A percentile compares a stretch with the other conserved stretches of the same genome.
These are phyloP conservation scores for Brachypterus glaber DNA, from an alignment of 2,888 invertebrate species.

Conservation along the genomic window DNA sequence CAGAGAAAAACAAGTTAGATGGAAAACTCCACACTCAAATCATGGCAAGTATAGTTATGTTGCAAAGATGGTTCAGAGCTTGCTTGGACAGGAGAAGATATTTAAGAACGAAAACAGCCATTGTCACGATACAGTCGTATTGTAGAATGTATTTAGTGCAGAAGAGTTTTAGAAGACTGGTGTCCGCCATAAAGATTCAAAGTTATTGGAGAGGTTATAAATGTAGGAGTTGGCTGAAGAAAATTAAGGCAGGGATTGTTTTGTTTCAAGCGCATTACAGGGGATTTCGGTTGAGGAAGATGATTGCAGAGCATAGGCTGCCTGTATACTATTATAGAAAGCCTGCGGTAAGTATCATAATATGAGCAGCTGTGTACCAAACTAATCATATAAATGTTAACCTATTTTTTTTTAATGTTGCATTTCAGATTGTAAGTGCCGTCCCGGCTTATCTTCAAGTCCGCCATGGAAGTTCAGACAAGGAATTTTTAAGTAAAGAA, in stretches of 20 bases:
- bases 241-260: slow-evolving; percentile 50
- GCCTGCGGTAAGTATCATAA: too few species aligned
- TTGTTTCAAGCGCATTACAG: slow-evolving; percentile 64
- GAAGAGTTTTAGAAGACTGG: slow-evolving; percentile 44
- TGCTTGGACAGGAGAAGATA: slow-evolving; percentile 71
- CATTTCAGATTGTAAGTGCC: slow-evolving; percentile 28
- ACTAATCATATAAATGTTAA: too few species aligned
- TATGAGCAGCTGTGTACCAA: too few species aligned
- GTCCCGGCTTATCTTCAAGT: slow-evolving; percentile 38
- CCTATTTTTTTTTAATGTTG: too few species aligned
- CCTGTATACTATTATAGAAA: too few species aligned
- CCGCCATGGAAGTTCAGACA: slow-evolving; percentile 39
- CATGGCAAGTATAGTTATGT: slow-evolving; percentile 82
- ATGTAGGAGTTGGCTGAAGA: slow-evolving; percentile 56
- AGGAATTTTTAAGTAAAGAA: slow-evolving; percentile 44
- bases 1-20: slow-evolving; percentile 86
- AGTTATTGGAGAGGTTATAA: slow-evolving; percentile 66
- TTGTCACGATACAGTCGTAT: slow-evolving; percentile 65
- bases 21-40: slow-evolving; percentile 88
- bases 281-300: slow-evolving; percentile 54
- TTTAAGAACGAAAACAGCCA: slow-evolving; percentile 61
- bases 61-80: slow-evolving; percentile 86
- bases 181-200: slow-evolving; percentile 62
- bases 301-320: slow-evolving; percentile 41
- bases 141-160: slow-evolving; percentile 58